Percentiles rank a stretch among this genome's conserved stretches.
phyloP scores from a whole-genome alignment of 1,140 invertebrate genomes.

The Apis dorsata region DNA sequence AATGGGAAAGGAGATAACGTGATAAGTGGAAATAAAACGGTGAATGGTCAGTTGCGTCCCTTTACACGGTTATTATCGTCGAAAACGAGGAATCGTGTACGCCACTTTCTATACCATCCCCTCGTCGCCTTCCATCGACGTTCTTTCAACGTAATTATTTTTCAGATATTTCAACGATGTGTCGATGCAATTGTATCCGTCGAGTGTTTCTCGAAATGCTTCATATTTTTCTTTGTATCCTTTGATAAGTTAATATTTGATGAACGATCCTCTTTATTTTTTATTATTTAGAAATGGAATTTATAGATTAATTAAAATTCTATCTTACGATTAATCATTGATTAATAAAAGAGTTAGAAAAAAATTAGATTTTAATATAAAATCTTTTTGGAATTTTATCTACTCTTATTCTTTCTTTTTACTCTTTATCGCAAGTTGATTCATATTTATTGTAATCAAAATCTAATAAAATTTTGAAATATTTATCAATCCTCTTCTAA shows the following conservation, averaged over 20 bases:
- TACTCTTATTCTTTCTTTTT: too few relatives aligned
- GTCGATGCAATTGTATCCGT: background rate
- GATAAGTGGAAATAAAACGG: constrained; percentile 49
- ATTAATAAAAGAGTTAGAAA: too few relatives aligned
- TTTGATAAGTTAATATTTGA: background rate
- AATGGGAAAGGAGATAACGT: constrained; percentile 50
- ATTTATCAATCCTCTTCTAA: too few relatives aligned
- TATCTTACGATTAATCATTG: too few relatives aligned
- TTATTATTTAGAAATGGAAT: too few relatives aligned
- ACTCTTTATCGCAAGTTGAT: too few relatives aligned
- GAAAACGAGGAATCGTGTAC: constrained; percentile 13
- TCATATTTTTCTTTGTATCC: background rate
- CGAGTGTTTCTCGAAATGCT: background rate
- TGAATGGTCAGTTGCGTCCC: constrained; percentile 29
- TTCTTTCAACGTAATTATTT: constrained; percentile 3
- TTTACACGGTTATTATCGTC: constrained; percentile 46
- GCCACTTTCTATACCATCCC: background rate
- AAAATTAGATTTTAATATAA: too few relatives aligned
- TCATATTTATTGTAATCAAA: too few relatives aligned
- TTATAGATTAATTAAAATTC: too few relatives aligned
- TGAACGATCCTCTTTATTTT: too few relatives aligned
- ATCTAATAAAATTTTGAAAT: too few relatives aligned
- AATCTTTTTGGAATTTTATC: too few relatives aligned
- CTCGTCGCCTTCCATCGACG: background rate
- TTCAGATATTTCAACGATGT: background rate